Evolutionary conservation across 1,140 invertebrate genomes (phyloP), one percentile per base, ranked within the genome.

Genomic region (Cherax destructor): DNA sequence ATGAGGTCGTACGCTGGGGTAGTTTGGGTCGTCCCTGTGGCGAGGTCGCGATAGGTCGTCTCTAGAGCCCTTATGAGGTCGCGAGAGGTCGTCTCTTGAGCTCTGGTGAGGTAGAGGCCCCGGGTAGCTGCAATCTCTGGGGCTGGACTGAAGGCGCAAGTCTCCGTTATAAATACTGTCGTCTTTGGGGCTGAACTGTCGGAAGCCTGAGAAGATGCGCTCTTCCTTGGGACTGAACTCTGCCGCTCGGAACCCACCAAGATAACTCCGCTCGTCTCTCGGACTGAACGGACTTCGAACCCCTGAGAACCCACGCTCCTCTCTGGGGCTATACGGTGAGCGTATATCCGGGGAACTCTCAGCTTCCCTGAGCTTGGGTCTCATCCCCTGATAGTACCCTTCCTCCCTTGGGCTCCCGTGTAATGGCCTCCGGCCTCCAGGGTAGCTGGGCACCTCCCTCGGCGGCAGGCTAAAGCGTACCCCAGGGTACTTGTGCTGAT

Each of bases 391-490:
- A 30, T 74, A 74, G 30, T 74, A 30, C 49, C 81, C 59, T 10
- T 83, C 61, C 4, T 61, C 81, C 24, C 81, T 49, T 59, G 41
- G 61, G 81, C 24, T 41, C 59, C 59, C 81, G 11, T 21, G 59
- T 41, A 41, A 18, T 10, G 69, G 61, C 11, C 11, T 13, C 13
- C 24, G 30, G 24, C 21, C 59, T 11, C 69, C 81, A n/a, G 50
- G 49, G 16, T 83, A 56, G 21, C 24, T 47, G 52, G 24, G 52
- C 61, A 65, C 2, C 59, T 69, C 24, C 21, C 81, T 65, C 1
- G 81, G 81, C 30, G 81, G 61, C 3, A 83, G 69, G 61, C 81
- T 83, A 18, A 83, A 83, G 18, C 81, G 61, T 11, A 83, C 81
- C 81, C 81, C 81, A 5, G 81, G 30, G 18, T 83, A 61, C 41